These are phyloP conservation scores for Agriopis leucophaearia DNA, from an alignment of 2,888 invertebrate genomes.

Conservation along the genomic window DNA sequence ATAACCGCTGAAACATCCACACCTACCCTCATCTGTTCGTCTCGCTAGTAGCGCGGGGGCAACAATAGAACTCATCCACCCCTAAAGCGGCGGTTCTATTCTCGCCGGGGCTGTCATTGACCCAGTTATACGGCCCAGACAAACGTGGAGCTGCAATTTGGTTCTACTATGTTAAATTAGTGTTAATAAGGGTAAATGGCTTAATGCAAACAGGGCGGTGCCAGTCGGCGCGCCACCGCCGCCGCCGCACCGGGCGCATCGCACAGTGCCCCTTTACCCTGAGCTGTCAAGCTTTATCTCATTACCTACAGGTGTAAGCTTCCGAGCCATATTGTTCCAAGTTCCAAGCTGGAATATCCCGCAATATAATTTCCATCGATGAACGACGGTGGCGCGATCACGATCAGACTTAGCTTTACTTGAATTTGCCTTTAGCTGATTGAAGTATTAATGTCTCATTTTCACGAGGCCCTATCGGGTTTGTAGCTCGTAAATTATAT, in stretches of 20 bases:
- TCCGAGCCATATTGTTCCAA: constrained; percentile 31
- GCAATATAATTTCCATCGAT: constrained; percentile 43
- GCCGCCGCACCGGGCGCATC: constrained; percentile 42
- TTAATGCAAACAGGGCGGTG: constrained; percentile 65
- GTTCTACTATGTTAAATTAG: constrained; percentile 72
- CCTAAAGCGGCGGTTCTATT: constrained; percentile 79
- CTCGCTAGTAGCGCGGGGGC: constrained; percentile 53
- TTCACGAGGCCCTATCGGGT: constrained; percentile 44
- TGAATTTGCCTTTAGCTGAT: constrained; percentile 47
- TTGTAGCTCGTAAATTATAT: constrained; percentile 42
- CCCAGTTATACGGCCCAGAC: constrained; percentile 73
- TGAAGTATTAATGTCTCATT: constrained; percentile 47
- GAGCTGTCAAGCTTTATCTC: constrained; percentile 48
- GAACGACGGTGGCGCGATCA: constrained; percentile 26
- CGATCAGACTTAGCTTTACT: constrained; percentile 40
- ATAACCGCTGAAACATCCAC: constrained; percentile 41
- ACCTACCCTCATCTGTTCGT: constrained; percentile 46
- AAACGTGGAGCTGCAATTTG: constrained; percentile 65
- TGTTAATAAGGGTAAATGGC: constrained; percentile 75
- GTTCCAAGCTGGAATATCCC: constrained; percentile 26
- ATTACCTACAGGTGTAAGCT: constrained; percentile 42
- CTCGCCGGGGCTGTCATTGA: constrained; percentile 81
- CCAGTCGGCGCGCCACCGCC: constrained; percentile 60
- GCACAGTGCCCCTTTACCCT: constrained; percentile 47
- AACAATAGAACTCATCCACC: constrained; percentile 77